Base-by-base conservation (phyloP, 2,113 vertebrate species). In the Poicephalus gulielmi region DNA sequence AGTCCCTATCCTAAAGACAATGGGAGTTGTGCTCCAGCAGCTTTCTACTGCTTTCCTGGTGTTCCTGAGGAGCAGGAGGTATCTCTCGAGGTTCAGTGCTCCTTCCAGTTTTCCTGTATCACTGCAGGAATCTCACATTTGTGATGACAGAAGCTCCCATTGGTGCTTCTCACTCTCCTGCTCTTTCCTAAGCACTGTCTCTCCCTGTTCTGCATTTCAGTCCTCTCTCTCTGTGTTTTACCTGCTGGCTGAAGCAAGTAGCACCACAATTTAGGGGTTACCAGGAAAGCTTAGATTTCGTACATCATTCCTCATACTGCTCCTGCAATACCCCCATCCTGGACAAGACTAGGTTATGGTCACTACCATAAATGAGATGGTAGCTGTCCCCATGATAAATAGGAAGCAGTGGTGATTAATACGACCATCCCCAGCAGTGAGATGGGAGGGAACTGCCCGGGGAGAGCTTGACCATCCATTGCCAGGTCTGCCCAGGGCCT, bases 31-130 rank as follows among this genome's bases (percentile, higher is more conserved):
- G 41, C 31, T 80, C 41, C 39, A 11, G 52, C 63, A 87, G 74
- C 70, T 44, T 74, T 0, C 0, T 0, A 6, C 35, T 73, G 17
- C 27, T 47, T n/a, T 60, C 39, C 22, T 63, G 73, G 23, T 57
- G 50, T n/a, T 67, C 37, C 90, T 31, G 63, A 82, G 77, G 69
- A 83, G 55, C 52, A 64, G 11, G 0, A n/a, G 60, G 5, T 52
- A 15, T 78, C 70, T 68, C 77, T 49, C 0, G 1, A 79, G 69
- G 35, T n/a, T 9, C 4, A 67, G 23, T n/a, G 47, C 39, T 75
- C 28, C 62, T 94, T 69, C 49, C 13, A 19, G 5, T 33, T 77
- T 83, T 33, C 75, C 39, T 83, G 10, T 75, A 30, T 39, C 12
- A 7, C 55, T 13, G 69, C 10, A 82, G 37, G 31, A 78, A 33